These are phyloP conservation scores for Geotrupes spiniger DNA, from an alignment of 2,888 invertebrate genomes.

Conservation along the genomic window DNA sequence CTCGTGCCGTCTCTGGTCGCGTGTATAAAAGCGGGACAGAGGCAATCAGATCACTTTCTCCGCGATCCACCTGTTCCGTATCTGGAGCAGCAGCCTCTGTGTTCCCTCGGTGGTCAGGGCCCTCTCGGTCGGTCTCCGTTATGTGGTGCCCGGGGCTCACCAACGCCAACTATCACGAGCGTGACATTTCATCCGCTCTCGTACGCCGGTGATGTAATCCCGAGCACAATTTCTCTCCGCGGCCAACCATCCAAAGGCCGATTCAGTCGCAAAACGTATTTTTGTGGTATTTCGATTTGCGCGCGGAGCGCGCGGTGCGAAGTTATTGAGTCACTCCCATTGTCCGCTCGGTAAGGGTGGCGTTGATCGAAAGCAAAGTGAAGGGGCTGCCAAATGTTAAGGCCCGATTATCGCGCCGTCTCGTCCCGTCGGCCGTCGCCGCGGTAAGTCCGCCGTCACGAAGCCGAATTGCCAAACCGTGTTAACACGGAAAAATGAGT, in stretches of 20 bases:
- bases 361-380: conserved; percentile 14
- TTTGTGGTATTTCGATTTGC: conserved; percentile 33
- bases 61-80: conserved; percentile 40
- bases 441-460: too few species aligned
- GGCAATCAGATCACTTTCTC: conserved; percentile 40
- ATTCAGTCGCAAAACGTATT: conserved; percentile 27
- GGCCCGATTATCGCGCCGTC: background rate
- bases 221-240: conserved; percentile 29
- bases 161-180: conserved; percentile 33
- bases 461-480: too few species aligned
- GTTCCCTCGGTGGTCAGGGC: conserved; percentile 30
- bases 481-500: too few species aligned
- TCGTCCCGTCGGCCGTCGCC: too few species aligned
- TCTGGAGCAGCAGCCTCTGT: conserved; percentile 35
- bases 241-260: conserved; percentile 24
- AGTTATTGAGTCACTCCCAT: conserved; percentile 20
- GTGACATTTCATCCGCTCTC: conserved; percentile 31
- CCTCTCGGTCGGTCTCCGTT: conserved; percentile 26
- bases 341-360: conserved; percentile 10
- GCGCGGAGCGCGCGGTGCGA: conserved; percentile 21
- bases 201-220: conserved; percentile 23
- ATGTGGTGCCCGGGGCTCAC: conserved; percentile 25
- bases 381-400: conserved; percentile 22
- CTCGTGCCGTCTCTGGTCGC: too few species aligned
- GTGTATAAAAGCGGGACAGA: conserved; percentile 4